These are phyloP conservation scores for Spilogale gracilis DNA, from an alignment of 2,113 vertebrate species.

Conservation along the genomic window DNA sequence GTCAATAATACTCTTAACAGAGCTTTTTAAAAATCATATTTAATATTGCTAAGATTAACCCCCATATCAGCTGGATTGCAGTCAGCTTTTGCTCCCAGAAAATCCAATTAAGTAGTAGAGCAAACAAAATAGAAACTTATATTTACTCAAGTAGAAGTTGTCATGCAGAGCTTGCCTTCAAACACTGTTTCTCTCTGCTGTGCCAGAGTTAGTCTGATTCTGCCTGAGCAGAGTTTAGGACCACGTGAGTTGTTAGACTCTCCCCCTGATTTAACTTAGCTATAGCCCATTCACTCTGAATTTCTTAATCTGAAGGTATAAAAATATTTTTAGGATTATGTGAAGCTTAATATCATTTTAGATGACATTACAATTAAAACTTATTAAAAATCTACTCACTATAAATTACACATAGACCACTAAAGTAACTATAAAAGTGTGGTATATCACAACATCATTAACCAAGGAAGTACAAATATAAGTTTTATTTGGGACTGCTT, in stretches of 20 bases:
- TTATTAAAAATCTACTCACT: not conserved
- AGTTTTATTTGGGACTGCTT: not conserved
- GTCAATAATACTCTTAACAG: not conserved
- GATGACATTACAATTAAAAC: not conserved
- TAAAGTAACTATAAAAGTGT: not conserved
- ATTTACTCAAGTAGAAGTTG: not conserved
- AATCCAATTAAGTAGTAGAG: not conserved
- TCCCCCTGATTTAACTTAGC: not conserved
- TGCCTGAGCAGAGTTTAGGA: not conserved
- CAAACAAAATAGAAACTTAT: not conserved
- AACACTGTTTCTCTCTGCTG: not conserved
- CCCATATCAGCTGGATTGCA: not conserved
- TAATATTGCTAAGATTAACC: not conserved
- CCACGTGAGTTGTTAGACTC: not conserved
- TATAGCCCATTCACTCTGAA: not conserved
- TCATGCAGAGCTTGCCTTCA: not conserved
- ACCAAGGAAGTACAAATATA: not conserved
- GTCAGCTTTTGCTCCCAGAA: not conserved
- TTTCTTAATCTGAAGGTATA: slow-evolving; percentile 7
- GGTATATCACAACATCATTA: not conserved
- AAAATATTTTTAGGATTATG: not conserved
- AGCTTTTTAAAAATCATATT: not conserved
- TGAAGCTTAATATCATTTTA: not conserved
- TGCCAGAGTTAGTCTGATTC: not conserved
- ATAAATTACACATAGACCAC: not conserved